Percentiles rank a stretch among this genome's conserved stretches.
These are phyloP conservation scores for Endomychus coccineus DNA, from an alignment of 2,888 invertebrate species.

Conservation along the genomic window DNA sequence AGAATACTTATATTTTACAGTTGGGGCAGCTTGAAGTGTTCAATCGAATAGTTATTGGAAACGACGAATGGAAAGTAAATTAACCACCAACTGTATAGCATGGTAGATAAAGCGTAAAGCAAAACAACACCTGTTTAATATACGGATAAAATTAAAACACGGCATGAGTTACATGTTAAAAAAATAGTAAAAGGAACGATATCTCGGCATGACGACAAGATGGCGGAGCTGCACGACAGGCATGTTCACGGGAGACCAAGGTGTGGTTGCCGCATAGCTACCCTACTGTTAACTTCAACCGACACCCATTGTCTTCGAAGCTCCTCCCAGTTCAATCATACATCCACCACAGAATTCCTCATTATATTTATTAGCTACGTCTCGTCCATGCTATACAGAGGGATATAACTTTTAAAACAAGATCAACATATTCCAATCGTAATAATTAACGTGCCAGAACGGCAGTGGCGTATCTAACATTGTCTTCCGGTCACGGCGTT, in stretches of 20 bases:
- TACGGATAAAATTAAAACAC: conserved; percentile 34
- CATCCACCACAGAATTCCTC: not conserved
- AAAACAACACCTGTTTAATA: conserved; percentile 35
- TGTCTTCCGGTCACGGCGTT: no score
- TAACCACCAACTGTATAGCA: no score
- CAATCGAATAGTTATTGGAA: no score
- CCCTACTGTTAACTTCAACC: conserved; percentile 30
- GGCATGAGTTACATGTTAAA: conserved; percentile 27
- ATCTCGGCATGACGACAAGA: conserved; percentile 30
- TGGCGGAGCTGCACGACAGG: conserved; percentile 31
- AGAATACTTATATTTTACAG: no score
- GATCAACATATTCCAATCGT: no score
- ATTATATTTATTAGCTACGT: conserved; percentile 1
- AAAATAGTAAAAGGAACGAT: conserved; percentile 15
- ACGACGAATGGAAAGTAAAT: no score
- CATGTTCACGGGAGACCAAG: conserved; percentile 34
- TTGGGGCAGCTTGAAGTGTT: no score
- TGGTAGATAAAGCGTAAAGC: no score
- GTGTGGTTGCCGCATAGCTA: conserved; percentile 35
- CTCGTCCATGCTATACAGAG: no score
- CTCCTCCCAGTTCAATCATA: conserved; percentile 30
- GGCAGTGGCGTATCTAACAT: no score
- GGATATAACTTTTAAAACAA: no score
- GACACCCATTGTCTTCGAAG: conserved; percentile 38
- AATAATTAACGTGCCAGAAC: no score